These are phyloP conservation scores for Drosophila pegasa DNA, from an alignment of 2,888 invertebrate genomes.

Conservation along the genomic window DNA sequence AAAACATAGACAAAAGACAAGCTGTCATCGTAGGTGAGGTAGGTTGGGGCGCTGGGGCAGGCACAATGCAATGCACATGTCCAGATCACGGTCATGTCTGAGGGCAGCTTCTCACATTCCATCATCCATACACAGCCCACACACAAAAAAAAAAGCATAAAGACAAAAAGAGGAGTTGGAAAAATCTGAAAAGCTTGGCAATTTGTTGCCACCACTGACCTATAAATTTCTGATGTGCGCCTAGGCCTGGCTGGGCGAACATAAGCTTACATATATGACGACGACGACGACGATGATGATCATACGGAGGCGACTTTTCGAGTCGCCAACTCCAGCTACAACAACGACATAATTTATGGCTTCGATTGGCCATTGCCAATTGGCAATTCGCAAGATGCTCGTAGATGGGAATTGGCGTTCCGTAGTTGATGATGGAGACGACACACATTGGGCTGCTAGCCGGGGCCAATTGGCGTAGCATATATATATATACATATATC, in stretches of 20 bases:
- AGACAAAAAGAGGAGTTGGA: not conserved
- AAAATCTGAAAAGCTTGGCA: constrained; percentile 46
- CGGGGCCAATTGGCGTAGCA: constrained; percentile 49
- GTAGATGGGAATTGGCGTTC: constrained; percentile 44
- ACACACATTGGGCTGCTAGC: constrained; percentile 58
- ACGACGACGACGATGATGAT: constrained; percentile 25
- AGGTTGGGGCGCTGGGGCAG: not conserved
- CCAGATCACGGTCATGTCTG: constrained; percentile 48
- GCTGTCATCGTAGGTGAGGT: constrained; percentile 9
- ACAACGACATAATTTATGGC: constrained; percentile 77
- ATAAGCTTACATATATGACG: constrained; percentile 8
- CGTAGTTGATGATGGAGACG: constrained; percentile 49
- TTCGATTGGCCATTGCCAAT: constrained; percentile 52
- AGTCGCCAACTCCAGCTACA: constrained; percentile 17
- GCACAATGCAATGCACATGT: constrained; percentile 51
- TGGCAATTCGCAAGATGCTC: constrained; percentile 46
- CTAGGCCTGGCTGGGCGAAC: constrained; percentile 50
- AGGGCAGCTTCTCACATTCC: constrained; percentile 61
- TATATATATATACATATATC: constrained; percentile 21
- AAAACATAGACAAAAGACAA: constrained; percentile 10
- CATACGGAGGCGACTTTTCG: constrained; percentile 44
- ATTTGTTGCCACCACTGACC: constrained; percentile 83
- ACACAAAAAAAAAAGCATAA: constrained; percentile 17
- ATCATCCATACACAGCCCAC: constrained; percentile 36
- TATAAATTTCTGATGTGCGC: constrained; percentile 81